Conservation (phyloP, 2,113 vertebrate species). For the Macquaria australasica region DNA sequence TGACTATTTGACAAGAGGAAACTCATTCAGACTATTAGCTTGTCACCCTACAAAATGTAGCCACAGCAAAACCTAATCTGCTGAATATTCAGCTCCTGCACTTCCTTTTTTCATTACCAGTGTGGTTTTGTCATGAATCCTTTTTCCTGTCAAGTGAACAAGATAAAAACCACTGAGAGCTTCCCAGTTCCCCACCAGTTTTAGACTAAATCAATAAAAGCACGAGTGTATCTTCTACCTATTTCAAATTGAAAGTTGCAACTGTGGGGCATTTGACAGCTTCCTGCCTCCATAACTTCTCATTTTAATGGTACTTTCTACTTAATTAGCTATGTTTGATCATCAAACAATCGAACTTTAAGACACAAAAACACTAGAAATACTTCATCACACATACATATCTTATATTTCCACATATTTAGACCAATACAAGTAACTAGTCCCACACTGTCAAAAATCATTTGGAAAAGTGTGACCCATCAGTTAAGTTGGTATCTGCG, state of each 20-base stretch:
- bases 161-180: neutral
- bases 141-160: neutral
- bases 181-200: neutral
- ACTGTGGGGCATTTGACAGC: neutral
- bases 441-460: neutral
- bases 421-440: neutral
- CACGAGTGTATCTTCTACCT: neutral
- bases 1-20: neutral
- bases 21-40: slow-evolving; percentile 17
- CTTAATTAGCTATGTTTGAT: neutral
- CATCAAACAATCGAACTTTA: neutral
- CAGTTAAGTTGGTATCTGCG: neutral
- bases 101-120: slow-evolving; percentile 1
- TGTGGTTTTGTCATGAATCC: neutral
- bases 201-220: slow-evolving; percentile 4
- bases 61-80: neutral
- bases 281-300: neutral
- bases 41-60: neutral
- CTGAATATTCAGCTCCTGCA: neutral
- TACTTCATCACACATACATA: neutral
- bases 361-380: neutral
- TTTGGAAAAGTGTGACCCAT: neutral
- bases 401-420: neutral
- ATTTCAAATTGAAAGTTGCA: neutral
- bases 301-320: neutral